Evolutionary conservation across 2,888 invertebrate species (phyloP), one percentile per base, ranked within the genome.

Genomic region (Megamerina dolium): DNA sequence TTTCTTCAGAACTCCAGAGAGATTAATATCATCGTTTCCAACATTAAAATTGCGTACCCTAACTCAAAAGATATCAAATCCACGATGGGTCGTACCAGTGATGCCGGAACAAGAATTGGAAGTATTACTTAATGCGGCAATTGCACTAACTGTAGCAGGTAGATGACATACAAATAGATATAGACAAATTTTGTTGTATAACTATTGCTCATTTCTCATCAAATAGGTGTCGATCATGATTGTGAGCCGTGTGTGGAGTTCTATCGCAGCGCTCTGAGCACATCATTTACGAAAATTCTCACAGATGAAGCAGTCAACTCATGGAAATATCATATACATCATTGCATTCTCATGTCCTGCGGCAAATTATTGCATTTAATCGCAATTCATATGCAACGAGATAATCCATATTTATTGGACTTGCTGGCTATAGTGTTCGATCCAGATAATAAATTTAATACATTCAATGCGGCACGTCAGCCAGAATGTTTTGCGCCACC

Each of bases 231-330:
- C 70, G 95, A 96, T 75, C 81, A 83, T 50, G 83, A 86, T 65
- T 87, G 91, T 68, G 85, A 87, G 72, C 81, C 86, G 41, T 96
- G 95, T 72, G 92, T 94, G 69, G 80, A 91, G 57, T 96, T 96
- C 75, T 94, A 93, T 76, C 83, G 89, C 60, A 94, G 95, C 69
- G 92, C 93, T 39, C 78, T 96, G 56, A 91, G 92, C 49, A 82
- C 88, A 55, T 95, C 95, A 40, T 96, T 96, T 73, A 90, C 90
- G 37, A 95, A 95, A 76, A 93, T 96, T 66, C 78, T 96, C 63
- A 94, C 94, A 14, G 96, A 96, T 73, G 96, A 96, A 73, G 95
- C 96, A 41, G 95, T 96, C 39, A 89, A 89, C 63, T 93, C 93
- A 63, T 96, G 96, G 96, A 96, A 95, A 74, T 82, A 84, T 63